Percentiles rank a stretch among this genome's conserved stretches.
phyloP scores from a whole-genome alignment of 2,888 invertebrate species.

The Luperina testacea region DNA sequence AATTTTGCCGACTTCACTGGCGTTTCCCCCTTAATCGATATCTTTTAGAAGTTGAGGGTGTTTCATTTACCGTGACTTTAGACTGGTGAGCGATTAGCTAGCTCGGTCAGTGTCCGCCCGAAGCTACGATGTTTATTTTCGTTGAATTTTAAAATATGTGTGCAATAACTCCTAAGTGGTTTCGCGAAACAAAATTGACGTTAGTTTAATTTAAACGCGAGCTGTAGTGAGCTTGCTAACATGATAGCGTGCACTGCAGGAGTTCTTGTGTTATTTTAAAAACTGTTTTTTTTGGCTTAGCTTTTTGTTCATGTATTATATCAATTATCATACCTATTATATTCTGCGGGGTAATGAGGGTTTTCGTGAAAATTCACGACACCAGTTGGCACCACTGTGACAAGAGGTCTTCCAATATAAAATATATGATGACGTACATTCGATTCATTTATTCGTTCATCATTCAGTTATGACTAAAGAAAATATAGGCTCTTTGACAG shows the following conservation, averaged over 20 bases:
- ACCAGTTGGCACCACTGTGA: too few species aligned
- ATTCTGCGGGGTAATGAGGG: not conserved
- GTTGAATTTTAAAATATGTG: constrained; percentile 40
- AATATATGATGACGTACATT: too few species aligned
- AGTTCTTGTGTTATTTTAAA: constrained; percentile 24
- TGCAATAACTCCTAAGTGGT: constrained; percentile 39
- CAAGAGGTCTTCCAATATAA: too few species aligned
- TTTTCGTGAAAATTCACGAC: too few species aligned
- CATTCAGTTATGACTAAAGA: too few species aligned
- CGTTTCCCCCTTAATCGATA: constrained; percentile 65
- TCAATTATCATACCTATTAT: not conserved
- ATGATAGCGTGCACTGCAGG: constrained; percentile 20
- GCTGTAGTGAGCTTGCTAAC: constrained; percentile 30
- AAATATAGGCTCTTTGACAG: too few species aligned
- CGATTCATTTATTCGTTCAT: too few species aligned
- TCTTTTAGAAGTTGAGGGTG: constrained; percentile 73
- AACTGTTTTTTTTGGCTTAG: too few species aligned
- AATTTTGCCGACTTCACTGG: not conserved
- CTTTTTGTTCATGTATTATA: not conserved
- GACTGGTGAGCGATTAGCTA: constrained; percentile 60
- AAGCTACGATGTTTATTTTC: constrained; percentile 46
- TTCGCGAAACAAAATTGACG: constrained; percentile 44
- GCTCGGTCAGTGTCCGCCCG: constrained; percentile 68
- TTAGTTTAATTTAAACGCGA: constrained; percentile 47
- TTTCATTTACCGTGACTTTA: constrained; percentile 73